phyloP scores from a whole-genome alignment of 2,888 invertebrate genomes.

The Temnothorax ravouxi region DNA sequence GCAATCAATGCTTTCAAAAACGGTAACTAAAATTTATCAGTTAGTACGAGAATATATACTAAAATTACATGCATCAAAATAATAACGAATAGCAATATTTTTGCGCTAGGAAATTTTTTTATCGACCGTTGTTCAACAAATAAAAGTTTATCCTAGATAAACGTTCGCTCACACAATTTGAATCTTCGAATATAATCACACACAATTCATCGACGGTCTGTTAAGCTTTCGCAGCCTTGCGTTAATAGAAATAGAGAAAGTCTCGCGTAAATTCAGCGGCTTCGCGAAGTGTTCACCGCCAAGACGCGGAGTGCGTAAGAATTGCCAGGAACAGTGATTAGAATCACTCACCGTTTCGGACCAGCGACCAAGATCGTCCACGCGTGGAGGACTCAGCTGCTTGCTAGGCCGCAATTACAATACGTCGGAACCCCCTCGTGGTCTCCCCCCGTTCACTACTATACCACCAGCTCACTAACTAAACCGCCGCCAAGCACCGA shows the following conservation, averaged over 20 bases:
- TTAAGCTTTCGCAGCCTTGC: background rate
- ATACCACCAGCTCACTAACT: conserved; percentile 30
- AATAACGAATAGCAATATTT: background rate
- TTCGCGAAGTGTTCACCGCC: conserved; percentile 25
- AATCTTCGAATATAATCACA: background rate
- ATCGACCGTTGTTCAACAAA: background rate
- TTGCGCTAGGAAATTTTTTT: background rate
- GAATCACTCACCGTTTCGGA: conserved; percentile 80
- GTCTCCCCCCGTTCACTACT: conserved; percentile 31
- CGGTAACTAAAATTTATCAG: background rate
- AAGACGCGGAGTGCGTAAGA: conserved; percentile 60
- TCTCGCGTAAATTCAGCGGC: conserved; percentile 11
- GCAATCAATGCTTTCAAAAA: conserved; percentile 49
- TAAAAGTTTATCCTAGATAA: background rate
- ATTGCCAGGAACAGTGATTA: conserved; percentile 71
- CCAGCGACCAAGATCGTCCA: conserved; percentile 79
- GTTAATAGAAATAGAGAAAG: conserved; percentile 41
- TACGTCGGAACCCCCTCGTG: conserved; percentile 70
- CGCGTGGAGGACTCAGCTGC: conserved; percentile 81
- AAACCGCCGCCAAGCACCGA: conserved; percentile 51
- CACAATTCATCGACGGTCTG: background rate
- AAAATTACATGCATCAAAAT: background rate
- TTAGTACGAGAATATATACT: background rate
- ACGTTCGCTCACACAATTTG: background rate
- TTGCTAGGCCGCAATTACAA: conserved; percentile 79